Conservation (phyloP, 2,888 invertebrate species). For the Hydrotaea diabolus region DNA sequence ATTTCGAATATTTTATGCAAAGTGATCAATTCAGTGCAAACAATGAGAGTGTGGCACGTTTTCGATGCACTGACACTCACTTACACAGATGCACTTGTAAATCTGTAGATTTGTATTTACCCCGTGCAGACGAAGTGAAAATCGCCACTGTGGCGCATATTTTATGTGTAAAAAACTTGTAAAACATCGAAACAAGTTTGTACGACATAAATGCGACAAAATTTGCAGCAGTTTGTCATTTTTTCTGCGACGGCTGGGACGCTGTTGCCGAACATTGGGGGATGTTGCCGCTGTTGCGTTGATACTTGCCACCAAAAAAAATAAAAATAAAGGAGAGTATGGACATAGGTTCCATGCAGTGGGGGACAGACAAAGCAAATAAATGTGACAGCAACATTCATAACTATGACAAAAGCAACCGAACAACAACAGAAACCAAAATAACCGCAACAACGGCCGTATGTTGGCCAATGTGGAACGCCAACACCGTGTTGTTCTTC, state of each 20-base stretch:
- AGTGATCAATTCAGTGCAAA: no score
- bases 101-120: no score
- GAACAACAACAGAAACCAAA: conserved; percentile 39
- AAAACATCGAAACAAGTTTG: conserved; percentile 69
- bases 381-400: conserved; percentile 58
- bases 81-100: no score
- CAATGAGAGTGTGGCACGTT: no score
- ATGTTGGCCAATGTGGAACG: background rate
- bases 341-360: conserved; percentile 42
- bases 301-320: no score
- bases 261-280: background rate
- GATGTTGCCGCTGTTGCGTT: background rate
- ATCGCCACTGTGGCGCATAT: conserved; percentile 28
- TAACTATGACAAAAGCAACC: conserved; percentile 46
- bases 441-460: background rate
- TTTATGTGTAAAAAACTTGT: conserved; percentile 59
- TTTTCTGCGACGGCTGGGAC: conserved; percentile 28
- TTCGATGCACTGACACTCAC: no score
- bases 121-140: conserved; percentile 22
- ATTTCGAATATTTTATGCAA: no score
- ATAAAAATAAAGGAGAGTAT: conserved; percentile 8
- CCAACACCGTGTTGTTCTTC: conserved; percentile 13
- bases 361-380: conserved; percentile 40
- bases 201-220: conserved; percentile 68
- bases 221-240: conserved; percentile 68